Conservation (phyloP, 2,888 invertebrate genomes). For the Mayetiola destructor region DNA sequence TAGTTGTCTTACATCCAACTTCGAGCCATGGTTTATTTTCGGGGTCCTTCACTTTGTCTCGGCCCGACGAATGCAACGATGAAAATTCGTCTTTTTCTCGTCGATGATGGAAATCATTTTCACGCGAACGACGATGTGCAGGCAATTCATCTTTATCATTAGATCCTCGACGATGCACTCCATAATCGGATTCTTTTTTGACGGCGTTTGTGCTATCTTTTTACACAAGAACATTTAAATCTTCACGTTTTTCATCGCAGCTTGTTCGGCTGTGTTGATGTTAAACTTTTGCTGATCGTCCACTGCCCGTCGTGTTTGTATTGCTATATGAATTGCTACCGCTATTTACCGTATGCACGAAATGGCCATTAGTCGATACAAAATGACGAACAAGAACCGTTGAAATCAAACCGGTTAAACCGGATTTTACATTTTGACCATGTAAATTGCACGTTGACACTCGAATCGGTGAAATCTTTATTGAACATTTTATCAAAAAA, state of each 20-base stretch:
- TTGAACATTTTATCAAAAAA: slow-evolving; percentile 12
- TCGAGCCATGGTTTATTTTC: slow-evolving; percentile 73
- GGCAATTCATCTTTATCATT: slow-evolving; percentile 22
- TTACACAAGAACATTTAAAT: slow-evolving; percentile 19
- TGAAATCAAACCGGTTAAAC: slow-evolving; percentile 73
- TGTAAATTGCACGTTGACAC: slow-evolving; percentile 90
- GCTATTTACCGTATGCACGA: slow-evolving; percentile 24
- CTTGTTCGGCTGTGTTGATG: slow-evolving; percentile 18
- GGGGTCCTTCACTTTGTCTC: slow-evolving; percentile 18
- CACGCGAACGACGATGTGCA: slow-evolving; percentile 20
- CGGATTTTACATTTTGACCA: slow-evolving; percentile 77
- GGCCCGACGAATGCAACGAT: slow-evolving; percentile 18
- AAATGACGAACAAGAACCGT: slow-evolving; percentile 54
- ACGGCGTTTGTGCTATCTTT: slow-evolving; percentile 15
- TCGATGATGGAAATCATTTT: slow-evolving; percentile 28
- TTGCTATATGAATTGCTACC: slow-evolving; percentile 41
- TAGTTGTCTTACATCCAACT: slow-evolving; percentile 55
- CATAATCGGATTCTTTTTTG: slow-evolving; percentile 19
- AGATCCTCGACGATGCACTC: slow-evolving; percentile 30
- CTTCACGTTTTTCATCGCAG: slow-evolving; percentile 23
- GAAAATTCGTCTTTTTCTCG: slow-evolving; percentile 24
- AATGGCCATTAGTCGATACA: slow-evolving; percentile 42
- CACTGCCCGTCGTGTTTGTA: slow-evolving; percentile 49
- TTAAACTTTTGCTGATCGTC: slow-evolving; percentile 31
- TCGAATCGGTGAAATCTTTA: slow-evolving; percentile 65